Conservation (phyloP, 2,888 invertebrate genomes). For the Ochropacha duplaris region DNA sequence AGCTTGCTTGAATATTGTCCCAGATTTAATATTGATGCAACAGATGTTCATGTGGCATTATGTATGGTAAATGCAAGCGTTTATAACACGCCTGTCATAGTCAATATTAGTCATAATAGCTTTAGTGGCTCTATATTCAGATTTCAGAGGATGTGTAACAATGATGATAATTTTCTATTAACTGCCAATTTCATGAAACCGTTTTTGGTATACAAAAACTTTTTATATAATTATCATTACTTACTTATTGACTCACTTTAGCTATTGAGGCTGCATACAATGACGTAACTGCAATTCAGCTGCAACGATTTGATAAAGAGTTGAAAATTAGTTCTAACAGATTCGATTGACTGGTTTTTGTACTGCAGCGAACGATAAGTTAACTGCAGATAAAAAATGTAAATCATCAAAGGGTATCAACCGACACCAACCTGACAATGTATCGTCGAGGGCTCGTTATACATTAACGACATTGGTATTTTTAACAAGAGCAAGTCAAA, state of each 20-base stretch:
- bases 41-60: constrained; percentile 25
- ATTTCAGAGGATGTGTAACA: not conserved
- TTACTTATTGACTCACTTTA: not conserved
- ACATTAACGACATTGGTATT: constrained; percentile 14
- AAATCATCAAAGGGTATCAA: not conserved
- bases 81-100: not conserved
- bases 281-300: not conserved
- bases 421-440: not conserved
- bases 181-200: not conserved
- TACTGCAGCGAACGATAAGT: too few relatives aligned
- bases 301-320: not conserved
- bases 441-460: not conserved
- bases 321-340: not conserved
- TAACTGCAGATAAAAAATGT: too few relatives aligned
- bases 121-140: not conserved
- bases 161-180: not conserved
- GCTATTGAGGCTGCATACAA: not conserved
- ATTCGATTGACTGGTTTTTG: not conserved
- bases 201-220: not conserved
- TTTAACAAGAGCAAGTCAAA: constrained; percentile 32
- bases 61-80: not conserved
- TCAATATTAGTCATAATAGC: constrained; percentile 5
- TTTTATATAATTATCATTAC: too few relatives aligned
- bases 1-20: constrained; percentile 4
- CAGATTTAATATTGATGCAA: constrained; percentile 23